Evolutionary conservation across 2,888 invertebrate species (phyloP).

Genomic region (Galeopsomyia nigrocyanea): DNA sequence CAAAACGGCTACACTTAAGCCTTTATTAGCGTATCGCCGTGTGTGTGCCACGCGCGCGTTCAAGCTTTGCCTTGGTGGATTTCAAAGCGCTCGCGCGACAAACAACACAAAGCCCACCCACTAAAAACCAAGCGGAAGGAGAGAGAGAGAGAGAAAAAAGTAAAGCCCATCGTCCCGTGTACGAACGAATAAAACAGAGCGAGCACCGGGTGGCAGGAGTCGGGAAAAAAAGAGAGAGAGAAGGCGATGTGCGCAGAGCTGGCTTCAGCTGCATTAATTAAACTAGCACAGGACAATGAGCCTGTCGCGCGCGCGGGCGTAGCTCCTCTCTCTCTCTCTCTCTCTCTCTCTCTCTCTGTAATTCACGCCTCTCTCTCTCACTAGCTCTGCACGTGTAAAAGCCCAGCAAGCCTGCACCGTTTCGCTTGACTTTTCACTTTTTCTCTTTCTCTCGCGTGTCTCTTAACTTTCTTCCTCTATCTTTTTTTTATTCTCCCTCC

Average conservation of each 20-base stretch:
- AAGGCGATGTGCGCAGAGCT: conserved; percentile 30
- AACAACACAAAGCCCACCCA: too few relatives aligned
- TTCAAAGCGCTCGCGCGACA: too few relatives aligned
- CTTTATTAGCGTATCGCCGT: too few relatives aligned
- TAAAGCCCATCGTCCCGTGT: not conserved
- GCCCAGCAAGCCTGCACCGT: conserved; percentile 42
- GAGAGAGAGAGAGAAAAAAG: conserved; percentile 1
- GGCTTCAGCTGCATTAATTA: conserved; percentile 67
- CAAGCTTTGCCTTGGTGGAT: too few relatives aligned
- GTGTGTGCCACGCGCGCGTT: too few relatives aligned
- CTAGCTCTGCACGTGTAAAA: conserved; percentile 52
- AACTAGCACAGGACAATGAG: conserved; percentile 68
- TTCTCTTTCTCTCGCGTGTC: conserved; percentile 35
- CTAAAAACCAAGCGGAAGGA: not conserved
- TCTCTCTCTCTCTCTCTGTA: conserved; percentile 55
- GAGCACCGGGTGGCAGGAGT: too few relatives aligned
- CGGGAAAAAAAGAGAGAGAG: conserved; percentile 5
- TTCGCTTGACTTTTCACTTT: conserved; percentile 44
- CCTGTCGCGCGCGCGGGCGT: conserved; percentile 54
- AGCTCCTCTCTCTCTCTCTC: conserved; percentile 46
- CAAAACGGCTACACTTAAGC: too few relatives aligned
- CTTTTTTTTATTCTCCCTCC: conserved; percentile 42
- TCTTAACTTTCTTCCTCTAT: conserved; percentile 44
- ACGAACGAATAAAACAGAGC: too few relatives aligned
- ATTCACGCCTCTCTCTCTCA: conserved; percentile 60